Evolutionary conservation across 2,113 vertebrate genomes (phyloP), one percentile per base, ranked within the genome.

Genomic region (Periophthalmus modestus): DNA sequence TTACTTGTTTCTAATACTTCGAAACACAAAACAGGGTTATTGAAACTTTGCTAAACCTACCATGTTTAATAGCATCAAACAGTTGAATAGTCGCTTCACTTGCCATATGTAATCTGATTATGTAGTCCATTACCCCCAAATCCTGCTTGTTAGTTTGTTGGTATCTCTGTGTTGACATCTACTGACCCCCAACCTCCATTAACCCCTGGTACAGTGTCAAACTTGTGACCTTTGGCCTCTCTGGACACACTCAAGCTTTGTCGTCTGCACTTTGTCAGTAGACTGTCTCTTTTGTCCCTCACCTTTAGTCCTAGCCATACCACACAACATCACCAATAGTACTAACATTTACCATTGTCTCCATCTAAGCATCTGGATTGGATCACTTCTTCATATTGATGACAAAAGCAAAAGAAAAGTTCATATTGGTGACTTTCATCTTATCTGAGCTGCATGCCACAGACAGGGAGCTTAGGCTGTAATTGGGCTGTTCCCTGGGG

Each of bases 401-500:
- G 48, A 75, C 69, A 78, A 55, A 77, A 61, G 46, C 9, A 62
- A 15, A 59, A 61, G 71, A 84, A 77, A 84, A 72, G 78, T 79
- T 74, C 75, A 81, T 84, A 85, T 86, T 83, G 55, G 59, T 34
- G 77, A 77, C 82, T 86, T 89, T 87, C 85, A 81, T 91, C 86
- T 90, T 89, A 90, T 91, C 89, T 91, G 72, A 84, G 62, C 77
- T 76, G 84, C 87, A 87, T 91, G 89, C 87, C 88, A 83, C 77
- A 90, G 83, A 73, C 72, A 52, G 66, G 72, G 75, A 69, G 81
- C 78, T 85, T 73, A 85, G 84, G 71, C 80, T 80, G 84, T 89
- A 91, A 92, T 86, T 86, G 90, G 71, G 21, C 71, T 78, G 23
- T 82, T 78, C 86, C 91, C 83, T 70, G 57, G 85, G 89, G 87